These are phyloP conservation scores for Trichogramma pretiosum DNA, from an alignment of 1,140 invertebrate species.

Conservation along the genomic window DNA sequence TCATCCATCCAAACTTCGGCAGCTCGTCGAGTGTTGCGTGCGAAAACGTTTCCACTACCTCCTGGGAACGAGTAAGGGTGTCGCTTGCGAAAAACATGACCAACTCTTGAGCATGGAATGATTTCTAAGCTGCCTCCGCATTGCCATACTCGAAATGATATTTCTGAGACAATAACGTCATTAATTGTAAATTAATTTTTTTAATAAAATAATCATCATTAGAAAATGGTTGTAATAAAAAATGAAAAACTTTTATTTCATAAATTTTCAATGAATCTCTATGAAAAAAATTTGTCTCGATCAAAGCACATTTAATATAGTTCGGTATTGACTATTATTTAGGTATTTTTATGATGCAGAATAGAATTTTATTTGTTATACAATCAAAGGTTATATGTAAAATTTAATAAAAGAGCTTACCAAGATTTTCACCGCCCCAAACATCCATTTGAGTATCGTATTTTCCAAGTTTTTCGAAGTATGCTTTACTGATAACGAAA, in stretches of 20 bases:
- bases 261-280: not conserved
- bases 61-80: constrained; percentile 94
- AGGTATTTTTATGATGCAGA: no score
- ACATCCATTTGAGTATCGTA: constrained; percentile 98
- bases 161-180: constrained; percentile 51
- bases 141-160: constrained; percentile 85
- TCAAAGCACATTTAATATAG: no score
- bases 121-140: constrained; percentile 92
- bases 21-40: constrained; percentile 75
- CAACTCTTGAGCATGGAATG: constrained; percentile 85
- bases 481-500: constrained; percentile 85
- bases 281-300: no score
- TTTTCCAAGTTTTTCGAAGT: constrained; percentile 89
- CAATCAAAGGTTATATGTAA: no score
- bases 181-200: no score
- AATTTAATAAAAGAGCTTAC: constrained; percentile 42
- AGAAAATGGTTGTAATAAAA: no score
- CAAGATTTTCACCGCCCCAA: constrained; percentile 84
- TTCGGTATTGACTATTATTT: no score
- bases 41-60: constrained; percentile 83
- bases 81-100: constrained; percentile 86
- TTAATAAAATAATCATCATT: no score
- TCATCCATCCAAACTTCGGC: constrained; percentile 97
- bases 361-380: no score
- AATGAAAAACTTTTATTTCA: no score